These are phyloP conservation scores for Ctenicera cuprea DNA, from an alignment of 2,888 invertebrate species.

Conservation along the genomic window DNA sequence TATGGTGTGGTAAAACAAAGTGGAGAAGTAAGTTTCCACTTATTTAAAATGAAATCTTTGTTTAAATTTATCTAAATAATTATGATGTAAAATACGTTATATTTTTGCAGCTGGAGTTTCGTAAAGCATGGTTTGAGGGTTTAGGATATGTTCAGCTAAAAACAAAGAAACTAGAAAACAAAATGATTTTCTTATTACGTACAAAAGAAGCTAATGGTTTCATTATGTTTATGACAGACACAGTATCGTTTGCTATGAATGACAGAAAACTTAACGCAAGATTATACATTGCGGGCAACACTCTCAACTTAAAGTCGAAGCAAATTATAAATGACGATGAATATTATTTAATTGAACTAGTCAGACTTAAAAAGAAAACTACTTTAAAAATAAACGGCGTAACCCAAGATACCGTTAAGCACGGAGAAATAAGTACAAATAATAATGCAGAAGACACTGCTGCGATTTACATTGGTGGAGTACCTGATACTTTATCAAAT, in stretches of 20 bases:
- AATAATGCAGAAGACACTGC: slow-evolving; percentile 7
- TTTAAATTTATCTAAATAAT: neutral
- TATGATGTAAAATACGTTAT: neutral
- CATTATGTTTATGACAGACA: slow-evolving; percentile 46
- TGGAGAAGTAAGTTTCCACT: slow-evolving; percentile 48
- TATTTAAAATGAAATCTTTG: neutral
- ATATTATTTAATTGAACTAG: slow-evolving; percentile 55
- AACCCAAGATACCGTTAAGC: slow-evolving; percentile 28
- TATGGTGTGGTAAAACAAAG: slow-evolving; percentile 51
- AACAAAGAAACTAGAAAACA: slow-evolving; percentile 63
- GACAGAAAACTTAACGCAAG: slow-evolving; percentile 46
- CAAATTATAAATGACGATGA: slow-evolving; percentile 53
- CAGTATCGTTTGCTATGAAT: slow-evolving; percentile 33
- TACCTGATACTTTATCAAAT: slow-evolving; percentile 27
- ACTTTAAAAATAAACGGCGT: slow-evolving; percentile 46
- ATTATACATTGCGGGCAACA: slow-evolving; percentile 25
- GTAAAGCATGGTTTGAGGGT: slow-evolving; percentile 86
- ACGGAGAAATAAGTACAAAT: slow-evolving; percentile 15
- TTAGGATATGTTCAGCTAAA: slow-evolving; percentile 85
- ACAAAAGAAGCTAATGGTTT: slow-evolving; percentile 50
- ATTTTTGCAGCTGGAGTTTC: slow-evolving; percentile 65
- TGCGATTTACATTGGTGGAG: slow-evolving; percentile 45
- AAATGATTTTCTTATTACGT: slow-evolving; percentile 52
- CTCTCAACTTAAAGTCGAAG: slow-evolving; percentile 40
- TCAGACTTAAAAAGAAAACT: slow-evolving; percentile 41